These are phyloP conservation scores for Noturus placidus DNA, from an alignment of 2,113 vertebrate species.

Conservation along the genomic window DNA sequence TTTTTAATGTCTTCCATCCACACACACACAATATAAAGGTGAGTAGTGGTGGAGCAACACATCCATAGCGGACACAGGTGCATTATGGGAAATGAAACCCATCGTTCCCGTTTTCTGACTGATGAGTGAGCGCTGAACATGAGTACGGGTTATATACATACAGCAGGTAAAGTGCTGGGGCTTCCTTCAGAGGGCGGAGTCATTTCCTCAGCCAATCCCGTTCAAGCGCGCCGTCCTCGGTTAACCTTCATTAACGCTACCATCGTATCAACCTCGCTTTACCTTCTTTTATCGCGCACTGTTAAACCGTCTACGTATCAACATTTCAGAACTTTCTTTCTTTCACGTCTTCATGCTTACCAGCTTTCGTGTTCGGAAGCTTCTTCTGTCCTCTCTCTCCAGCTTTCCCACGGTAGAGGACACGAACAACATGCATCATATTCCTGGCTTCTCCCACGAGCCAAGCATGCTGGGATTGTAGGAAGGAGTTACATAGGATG, in stretches of 20 bases:
- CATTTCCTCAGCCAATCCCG: constrained; percentile 54
- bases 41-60: constrained; percentile 27
- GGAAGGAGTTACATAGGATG: constrained; percentile 42
- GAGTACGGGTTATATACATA: constrained; percentile 43
- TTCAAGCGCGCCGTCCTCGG: neutral
- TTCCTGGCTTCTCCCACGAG: constrained; percentile 44
- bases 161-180: constrained; percentile 74
- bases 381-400: constrained; percentile 26
- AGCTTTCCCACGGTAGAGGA: neutral
- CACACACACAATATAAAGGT: constrained; percentile 55
- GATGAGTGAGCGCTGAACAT: constrained; percentile 10
- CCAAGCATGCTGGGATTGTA: constrained; percentile 59
- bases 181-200: constrained; percentile 59
- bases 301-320: neutral
- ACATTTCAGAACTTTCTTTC: neutral
- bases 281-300: neutral
- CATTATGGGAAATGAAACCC: constrained; percentile 37
- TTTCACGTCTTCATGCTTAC: neutral
- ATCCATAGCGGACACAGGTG: constrained; percentile 34
- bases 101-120: constrained; percentile 50
- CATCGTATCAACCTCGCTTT: neutral
- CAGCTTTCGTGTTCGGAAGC: neutral
- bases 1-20: constrained; percentile 54
- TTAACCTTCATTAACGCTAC: neutral
- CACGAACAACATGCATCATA: constrained; percentile 25